These are phyloP conservation scores for Acanthurus lineatus DNA, from an alignment of 2,797 vertebrate species.

Conservation along the genomic window DNA sequence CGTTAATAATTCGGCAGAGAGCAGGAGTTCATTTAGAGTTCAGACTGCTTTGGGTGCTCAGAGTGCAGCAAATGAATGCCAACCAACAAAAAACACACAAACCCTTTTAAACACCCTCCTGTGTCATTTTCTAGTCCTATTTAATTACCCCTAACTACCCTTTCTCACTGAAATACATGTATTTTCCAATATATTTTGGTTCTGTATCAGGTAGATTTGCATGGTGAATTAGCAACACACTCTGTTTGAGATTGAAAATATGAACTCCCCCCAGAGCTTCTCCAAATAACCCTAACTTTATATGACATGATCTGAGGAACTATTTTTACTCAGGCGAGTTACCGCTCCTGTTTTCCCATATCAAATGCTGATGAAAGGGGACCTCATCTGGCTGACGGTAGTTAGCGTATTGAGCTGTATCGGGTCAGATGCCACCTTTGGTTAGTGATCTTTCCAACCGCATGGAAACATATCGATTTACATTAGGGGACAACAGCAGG, in stretches of 20 bases:
- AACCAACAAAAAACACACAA: constrained; percentile 52
- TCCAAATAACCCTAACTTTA: constrained; percentile 63
- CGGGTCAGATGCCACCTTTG: constrained; percentile 82
- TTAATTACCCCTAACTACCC: constrained; percentile 43
- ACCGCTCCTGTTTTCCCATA: constrained; percentile 59
- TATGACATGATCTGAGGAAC: constrained; percentile 68
- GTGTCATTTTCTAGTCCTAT: constrained; percentile 40
- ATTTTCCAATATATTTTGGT: constrained; percentile 14
- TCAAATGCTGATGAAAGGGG: constrained; percentile 77
- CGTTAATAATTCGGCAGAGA: constrained; percentile 74
- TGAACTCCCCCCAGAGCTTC: constrained; percentile 33
- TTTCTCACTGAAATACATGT: constrained; percentile 18
- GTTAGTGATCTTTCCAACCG: constrained; percentile 79
- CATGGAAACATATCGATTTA: constrained; percentile 83
- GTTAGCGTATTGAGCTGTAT: constrained; percentile 76
- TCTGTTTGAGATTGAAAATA: constrained; percentile 17
- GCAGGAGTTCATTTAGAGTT: constrained; percentile 77
- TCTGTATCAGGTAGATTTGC: constrained; percentile 5
- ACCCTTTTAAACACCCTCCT: constrained; percentile 47
- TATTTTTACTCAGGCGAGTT: constrained; percentile 67
- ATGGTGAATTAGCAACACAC: constrained; percentile 12
- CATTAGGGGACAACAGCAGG: constrained; percentile 73
- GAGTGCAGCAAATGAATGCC: constrained; percentile 46
- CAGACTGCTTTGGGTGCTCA: constrained; percentile 61
- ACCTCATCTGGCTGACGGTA: constrained; percentile 76